These are phyloP conservation scores for Sinodicranocentrus sp. DNA, from an alignment of 2,888 invertebrate species.

Conservation along the genomic window DNA sequence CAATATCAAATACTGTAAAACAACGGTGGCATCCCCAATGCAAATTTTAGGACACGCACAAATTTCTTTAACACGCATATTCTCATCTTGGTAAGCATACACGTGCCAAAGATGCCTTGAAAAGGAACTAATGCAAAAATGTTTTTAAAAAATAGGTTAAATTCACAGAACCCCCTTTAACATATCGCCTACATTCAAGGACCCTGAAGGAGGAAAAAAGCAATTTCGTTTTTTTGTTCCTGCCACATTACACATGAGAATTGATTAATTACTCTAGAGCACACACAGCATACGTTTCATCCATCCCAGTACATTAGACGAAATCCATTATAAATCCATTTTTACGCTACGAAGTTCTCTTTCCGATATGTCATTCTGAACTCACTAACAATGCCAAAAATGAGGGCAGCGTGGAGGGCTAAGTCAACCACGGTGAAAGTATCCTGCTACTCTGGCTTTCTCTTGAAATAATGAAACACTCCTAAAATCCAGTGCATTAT, in stretches of 20 bases:
- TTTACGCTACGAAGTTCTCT: not conserved
- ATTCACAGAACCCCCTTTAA: not conserved
- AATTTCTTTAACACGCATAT: no score
- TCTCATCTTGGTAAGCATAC: not conserved
- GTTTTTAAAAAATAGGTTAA: slow-evolving; percentile 8
- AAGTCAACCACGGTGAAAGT: not conserved
- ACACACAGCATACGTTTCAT: slow-evolving; percentile 17
- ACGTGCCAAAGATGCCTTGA: not conserved
- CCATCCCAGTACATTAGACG: not conserved
- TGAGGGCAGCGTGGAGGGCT: slow-evolving; percentile 22
- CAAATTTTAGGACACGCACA: not conserved
- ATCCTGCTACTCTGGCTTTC: not conserved
- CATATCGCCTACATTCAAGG: not conserved
- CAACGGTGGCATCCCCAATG: not conserved
- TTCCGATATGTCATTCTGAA: slow-evolving; percentile 19
- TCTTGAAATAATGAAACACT: not conserved
- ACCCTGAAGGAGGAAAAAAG: not conserved
- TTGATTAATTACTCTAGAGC: slow-evolving; percentile 57
- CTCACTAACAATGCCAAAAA: slow-evolving; percentile 22
- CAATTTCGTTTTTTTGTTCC: slow-evolving; percentile 37
- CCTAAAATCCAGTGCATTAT: not conserved
- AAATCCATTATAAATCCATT: slow-evolving; percentile 52
- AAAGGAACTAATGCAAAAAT: not conserved
- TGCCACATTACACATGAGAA: slow-evolving; percentile 49
- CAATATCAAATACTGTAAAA: no score